Evolutionary conservation across 2,888 invertebrate species (phyloP).

Genomic region (Lamproptera curius): DNA sequence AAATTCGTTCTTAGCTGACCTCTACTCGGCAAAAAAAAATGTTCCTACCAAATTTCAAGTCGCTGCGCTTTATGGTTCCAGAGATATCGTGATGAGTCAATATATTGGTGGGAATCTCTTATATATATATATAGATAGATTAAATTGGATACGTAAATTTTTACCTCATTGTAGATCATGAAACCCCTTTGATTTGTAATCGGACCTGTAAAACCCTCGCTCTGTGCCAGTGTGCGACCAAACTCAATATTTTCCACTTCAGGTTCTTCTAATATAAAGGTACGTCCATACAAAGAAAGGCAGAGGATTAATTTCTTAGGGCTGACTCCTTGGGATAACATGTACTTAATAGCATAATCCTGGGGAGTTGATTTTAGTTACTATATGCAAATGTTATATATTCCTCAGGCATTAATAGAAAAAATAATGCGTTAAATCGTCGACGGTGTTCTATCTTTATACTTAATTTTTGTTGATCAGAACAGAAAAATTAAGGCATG

Average conservation of each 20-base stretch:
- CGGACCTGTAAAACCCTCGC: constrained; percentile 85
- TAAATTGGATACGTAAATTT: too few species aligned
- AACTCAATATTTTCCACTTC: constrained; percentile 42
- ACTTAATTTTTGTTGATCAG: not conserved
- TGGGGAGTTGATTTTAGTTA: too few species aligned
- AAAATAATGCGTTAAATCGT: not conserved
- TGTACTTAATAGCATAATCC: constrained; percentile 85
- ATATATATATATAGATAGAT: too few species aligned
- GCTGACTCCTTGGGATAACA: constrained; percentile 83
- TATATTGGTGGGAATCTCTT: too few species aligned
- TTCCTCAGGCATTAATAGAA: not conserved
- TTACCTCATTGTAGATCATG: constrained; percentile 92
- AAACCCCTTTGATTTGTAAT: constrained; percentile 88
- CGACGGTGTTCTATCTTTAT: not conserved
- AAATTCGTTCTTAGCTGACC: too few species aligned
- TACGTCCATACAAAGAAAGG: constrained; percentile 88
- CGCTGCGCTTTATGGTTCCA: too few species aligned
- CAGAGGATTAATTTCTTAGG: constrained; percentile 87
- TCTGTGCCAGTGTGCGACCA: constrained; percentile 72
- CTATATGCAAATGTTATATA: too few species aligned
- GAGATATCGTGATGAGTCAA: too few species aligned
- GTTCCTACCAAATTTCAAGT: too few species aligned
- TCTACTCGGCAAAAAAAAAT: too few species aligned
- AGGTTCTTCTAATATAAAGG: constrained; percentile 77
- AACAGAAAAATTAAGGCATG: not conserved